Percentiles rank a stretch among this genome's conserved stretches.
These are phyloP conservation scores for Accipiter virgatus DNA, from an alignment of 2,113 vertebrate genomes.

Conservation along the genomic window DNA sequence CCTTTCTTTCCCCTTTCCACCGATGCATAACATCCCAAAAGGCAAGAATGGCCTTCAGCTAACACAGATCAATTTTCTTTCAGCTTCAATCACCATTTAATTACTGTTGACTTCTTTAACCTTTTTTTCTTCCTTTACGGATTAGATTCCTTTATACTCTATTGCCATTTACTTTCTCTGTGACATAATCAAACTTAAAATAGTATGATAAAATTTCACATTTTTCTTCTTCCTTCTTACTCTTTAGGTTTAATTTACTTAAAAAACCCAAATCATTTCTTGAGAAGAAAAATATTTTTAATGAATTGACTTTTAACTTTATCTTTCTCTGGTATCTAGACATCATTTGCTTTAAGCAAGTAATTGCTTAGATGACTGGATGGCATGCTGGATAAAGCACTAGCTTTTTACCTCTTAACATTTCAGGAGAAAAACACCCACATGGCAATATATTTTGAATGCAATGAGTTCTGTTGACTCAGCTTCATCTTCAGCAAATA, in stretches of 20 bases:
- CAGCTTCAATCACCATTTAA: conserved; percentile 73
- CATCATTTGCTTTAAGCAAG: conserved; percentile 25
- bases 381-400: background rate
- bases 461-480: conserved; percentile 9
- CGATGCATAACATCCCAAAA: conserved; percentile 69
- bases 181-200: conserved; percentile 72
- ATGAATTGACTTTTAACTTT: conserved; percentile 54
- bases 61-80: conserved; percentile 74
- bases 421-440: background rate
- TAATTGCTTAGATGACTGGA: conserved; percentile 39
- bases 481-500: conserved; percentile 9
- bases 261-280: conserved; percentile 35
- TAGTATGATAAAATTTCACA: conserved; percentile 53
- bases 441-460: background rate
- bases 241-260: conserved; percentile 55
- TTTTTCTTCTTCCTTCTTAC: conserved; percentile 55
- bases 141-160: conserved; percentile 68
- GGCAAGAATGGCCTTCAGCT: conserved; percentile 75
- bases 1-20: conserved; percentile 66
- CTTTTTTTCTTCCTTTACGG: conserved; percentile 72
- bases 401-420: background rate
- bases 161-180: conserved; percentile 61
- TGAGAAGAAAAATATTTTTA: conserved; percentile 48
- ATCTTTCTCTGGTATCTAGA: conserved; percentile 20
- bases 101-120: conserved; percentile 76